A percentile compares a stretch with the other conserved stretches of the same genome.
phyloP scores from a whole-genome alignment of 1,140 invertebrate species.

The Trypoxylus dichotomus region DNA sequence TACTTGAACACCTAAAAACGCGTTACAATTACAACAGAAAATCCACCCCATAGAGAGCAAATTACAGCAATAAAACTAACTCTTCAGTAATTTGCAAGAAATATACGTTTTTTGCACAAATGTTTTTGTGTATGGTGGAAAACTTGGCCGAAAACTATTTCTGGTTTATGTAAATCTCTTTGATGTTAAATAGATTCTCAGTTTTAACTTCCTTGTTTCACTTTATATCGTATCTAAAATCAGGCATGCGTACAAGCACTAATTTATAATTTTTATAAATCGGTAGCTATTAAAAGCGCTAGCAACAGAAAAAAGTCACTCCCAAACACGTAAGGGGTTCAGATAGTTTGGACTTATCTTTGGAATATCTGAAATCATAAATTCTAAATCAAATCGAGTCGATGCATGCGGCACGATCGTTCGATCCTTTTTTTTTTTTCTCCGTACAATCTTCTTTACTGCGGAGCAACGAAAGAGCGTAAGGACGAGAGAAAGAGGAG shows the following conservation, averaged over 20 bases:
- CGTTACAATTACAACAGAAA: too few species aligned
- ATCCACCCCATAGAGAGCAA: too few species aligned
- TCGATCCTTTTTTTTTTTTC: not conserved
- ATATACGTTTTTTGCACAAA: too few species aligned
- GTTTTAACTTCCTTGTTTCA: too few species aligned
- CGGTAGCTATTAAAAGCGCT: not conserved
- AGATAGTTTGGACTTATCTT: not conserved
- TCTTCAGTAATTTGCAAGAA: too few species aligned
- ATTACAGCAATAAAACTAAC: too few species aligned
- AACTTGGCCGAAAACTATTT: too few species aligned
- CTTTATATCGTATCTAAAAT: not conserved
- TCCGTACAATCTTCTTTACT: not conserved
- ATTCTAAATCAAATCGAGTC: constrained; percentile 17
- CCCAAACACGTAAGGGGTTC: not conserved
- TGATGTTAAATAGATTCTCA: too few species aligned
- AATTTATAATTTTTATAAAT: constrained; percentile 4
- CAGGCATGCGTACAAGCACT: not conserved
- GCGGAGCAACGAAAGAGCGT: not conserved
- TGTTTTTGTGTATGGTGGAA: too few species aligned
- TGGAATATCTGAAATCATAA: not conserved
- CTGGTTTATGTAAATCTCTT: too few species aligned
- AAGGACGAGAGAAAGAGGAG: not conserved
- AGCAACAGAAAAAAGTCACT: not conserved
- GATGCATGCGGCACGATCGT: not conserved
- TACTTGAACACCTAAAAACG: too few species aligned